phyloP scores from a whole-genome alignment of 2,797 vertebrate species.

The Rhinogobio ventralis region DNA sequence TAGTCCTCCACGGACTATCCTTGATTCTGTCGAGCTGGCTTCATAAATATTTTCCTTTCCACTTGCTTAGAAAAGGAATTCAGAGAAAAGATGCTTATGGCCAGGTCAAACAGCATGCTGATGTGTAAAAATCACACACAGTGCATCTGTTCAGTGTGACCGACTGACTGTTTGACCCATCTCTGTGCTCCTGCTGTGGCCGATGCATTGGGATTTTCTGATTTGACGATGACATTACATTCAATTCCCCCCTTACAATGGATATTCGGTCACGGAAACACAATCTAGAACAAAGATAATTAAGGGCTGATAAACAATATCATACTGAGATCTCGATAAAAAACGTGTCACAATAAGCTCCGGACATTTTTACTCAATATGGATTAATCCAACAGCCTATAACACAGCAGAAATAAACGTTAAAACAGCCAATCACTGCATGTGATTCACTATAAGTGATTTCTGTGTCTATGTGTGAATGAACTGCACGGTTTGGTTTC shows the following conservation, averaged over 20 bases:
- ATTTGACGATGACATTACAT: neutral
- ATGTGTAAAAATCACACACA: constrained; percentile 14
- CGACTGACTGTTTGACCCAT: constrained; percentile 25
- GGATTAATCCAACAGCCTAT: too few species aligned
- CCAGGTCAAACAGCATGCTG: neutral
- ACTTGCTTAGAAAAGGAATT: neutral
- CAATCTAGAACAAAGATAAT: neutral
- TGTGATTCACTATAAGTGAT: too few species aligned
- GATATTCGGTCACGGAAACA: neutral
- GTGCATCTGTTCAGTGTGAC: neutral
- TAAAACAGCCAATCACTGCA: too few species aligned
- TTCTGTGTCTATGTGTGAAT: too few species aligned
- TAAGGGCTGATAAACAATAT: too few species aligned
- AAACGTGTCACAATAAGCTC: too few species aligned
- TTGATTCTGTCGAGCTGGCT: constrained; percentile 37
- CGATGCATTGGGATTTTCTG: neutral
- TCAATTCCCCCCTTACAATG: neutral
- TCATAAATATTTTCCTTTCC: constrained; percentile 24
- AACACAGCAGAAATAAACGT: too few species aligned
- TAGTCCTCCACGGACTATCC: constrained; percentile 18
- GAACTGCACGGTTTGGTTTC: too few species aligned
- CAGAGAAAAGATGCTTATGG: constrained; percentile 7
- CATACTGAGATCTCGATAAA: too few species aligned
- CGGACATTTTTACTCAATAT: too few species aligned
- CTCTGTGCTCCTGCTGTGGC: neutral